Percentiles rank a stretch among this genome's conserved stretches.
These are phyloP conservation scores for Macaria notata DNA, from an alignment of 2,888 invertebrate genomes.

Conservation along the genomic window DNA sequence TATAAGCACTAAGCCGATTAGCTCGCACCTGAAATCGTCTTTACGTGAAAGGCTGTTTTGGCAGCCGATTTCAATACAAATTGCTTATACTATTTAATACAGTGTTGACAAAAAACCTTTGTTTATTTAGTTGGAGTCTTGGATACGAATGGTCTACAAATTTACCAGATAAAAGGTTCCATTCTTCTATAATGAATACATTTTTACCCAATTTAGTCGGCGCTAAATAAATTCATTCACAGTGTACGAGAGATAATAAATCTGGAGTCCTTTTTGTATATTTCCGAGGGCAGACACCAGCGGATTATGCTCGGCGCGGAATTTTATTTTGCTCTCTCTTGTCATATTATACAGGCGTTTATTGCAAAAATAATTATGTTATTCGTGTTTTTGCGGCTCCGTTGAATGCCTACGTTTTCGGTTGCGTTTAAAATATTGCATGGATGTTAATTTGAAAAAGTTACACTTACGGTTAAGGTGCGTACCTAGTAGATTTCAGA, in stretches of 20 bases:
- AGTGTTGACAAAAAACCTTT: no score
- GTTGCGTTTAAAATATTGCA: slow-evolving; percentile 16
- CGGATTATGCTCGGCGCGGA: slow-evolving; percentile 50
- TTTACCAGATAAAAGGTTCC: slow-evolving; percentile 27
- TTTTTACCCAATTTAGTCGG: slow-evolving; percentile 55
- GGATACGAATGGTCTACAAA: no score
- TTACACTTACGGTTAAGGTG: not conserved
- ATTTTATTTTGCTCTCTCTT: slow-evolving; percentile 53
- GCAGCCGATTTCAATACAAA: no score
- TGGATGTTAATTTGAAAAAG: not conserved
- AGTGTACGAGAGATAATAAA: slow-evolving; percentile 51
- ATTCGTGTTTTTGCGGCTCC: slow-evolving; percentile 28
- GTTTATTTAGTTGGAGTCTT: no score
- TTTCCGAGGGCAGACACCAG: slow-evolving; percentile 55
- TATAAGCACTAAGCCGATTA: no score
- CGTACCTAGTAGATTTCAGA: not conserved
- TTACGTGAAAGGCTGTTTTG: no score
- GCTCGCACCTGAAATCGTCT: no score
- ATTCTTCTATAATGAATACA: slow-evolving; percentile 42
- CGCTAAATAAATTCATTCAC: slow-evolving; percentile 62
- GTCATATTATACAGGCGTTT: slow-evolving; percentile 38
- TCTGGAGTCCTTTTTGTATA: slow-evolving; percentile 58
- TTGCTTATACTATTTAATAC: no score
- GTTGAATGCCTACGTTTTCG: slow-evolving; percentile 28
- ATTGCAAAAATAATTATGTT: slow-evolving; percentile 41